Evolutionary conservation across 2,888 invertebrate species (phyloP).

Genomic region (Phorcus lineatus): DNA sequence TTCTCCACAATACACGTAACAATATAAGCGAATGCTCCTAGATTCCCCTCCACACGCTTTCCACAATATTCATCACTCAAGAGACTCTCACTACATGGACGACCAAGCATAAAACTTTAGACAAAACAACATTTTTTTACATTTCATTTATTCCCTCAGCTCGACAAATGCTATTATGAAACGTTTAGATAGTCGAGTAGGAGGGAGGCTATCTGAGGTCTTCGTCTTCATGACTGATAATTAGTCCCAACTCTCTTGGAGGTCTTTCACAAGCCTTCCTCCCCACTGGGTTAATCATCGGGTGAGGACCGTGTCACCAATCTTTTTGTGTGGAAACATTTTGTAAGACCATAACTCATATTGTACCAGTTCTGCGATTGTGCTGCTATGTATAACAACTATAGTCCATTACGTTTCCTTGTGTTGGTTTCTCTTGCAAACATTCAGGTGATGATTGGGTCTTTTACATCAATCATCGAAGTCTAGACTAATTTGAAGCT

Average conservation of each 20-base stretch:
- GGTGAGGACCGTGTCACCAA: conserved; percentile 2
- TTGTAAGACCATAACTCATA: not conserved
- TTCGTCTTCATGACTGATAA: conserved; percentile 18
- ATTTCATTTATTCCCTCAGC: not conserved
- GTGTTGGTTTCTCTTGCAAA: too few relatives aligned
- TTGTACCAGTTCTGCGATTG: not conserved
- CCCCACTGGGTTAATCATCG: conserved; percentile 8
- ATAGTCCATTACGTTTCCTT: not conserved
- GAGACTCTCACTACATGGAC: too few relatives aligned
- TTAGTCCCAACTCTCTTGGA: not conserved
- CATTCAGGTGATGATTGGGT: too few relatives aligned
- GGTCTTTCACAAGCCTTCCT: not conserved
- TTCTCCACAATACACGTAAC: too few relatives aligned
- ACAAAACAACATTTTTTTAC: not conserved
- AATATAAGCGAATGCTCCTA: too few relatives aligned
- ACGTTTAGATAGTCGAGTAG: conserved; percentile 1
- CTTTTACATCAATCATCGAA: too few relatives aligned
- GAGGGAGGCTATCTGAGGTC: not conserved
- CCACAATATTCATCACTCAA: too few relatives aligned
- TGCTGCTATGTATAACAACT: not conserved
- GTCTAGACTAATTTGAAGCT: too few relatives aligned
- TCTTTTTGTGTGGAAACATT: conserved; percentile 9
- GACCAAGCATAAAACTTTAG: too few relatives aligned
- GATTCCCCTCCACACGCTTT: too few relatives aligned
- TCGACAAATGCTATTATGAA: conserved; percentile 16